Evolutionary conservation across 30 jellyfish, hydroid and myxozoan genomes (phyloP), one percentile per base, ranked within the genome.

Genomic region (Aurelia sp.): DNA sequence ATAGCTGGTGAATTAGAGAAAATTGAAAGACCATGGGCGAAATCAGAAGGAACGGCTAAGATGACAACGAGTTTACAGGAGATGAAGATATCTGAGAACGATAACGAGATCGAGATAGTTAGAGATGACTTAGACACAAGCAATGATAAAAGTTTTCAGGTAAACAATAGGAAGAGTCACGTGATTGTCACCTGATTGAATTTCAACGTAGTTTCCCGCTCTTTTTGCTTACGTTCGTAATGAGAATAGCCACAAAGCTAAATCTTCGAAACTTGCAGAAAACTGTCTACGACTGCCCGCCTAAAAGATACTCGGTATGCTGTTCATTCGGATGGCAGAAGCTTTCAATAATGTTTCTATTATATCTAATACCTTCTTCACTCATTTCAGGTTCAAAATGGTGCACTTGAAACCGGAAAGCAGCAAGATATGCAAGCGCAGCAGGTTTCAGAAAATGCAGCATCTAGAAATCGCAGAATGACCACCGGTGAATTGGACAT

Each of bases 401-500:
- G 4, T 37, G 50, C 50, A 37, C 0, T 2, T 10, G 87, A 30
- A 23, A 20, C 7, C 0, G 87, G 37, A 19, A 23, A 60, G 16
- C 16, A 48, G 15, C 76, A 62, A 55, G 87, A 76, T 23, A 11
- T 21, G 41, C 37, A 19, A 64, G 78, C 78, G 33, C 20, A 60
- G 1, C 19, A 30, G 31, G 9, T 55, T 7, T 20, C 76, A 4
- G 87, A 76, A 4, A 59, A 33, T 3, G 50, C 9, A 37, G 87
- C 66, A 23, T 30, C 18, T 23, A 76, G 31, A 61, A 62, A 18
- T 41, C 87, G 87, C 33, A 76, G 65, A 15, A 35, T 76, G 40
- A 27, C 87, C 0, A 31, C 53, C 11, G 87, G 76, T 15, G 76
- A 76, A 15, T 75, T 76, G 3, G 66, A 59, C 50, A 59, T 19